Conservation (phyloP, 1,140 invertebrate genomes). For the Aphaenogaster rudis region DNA sequence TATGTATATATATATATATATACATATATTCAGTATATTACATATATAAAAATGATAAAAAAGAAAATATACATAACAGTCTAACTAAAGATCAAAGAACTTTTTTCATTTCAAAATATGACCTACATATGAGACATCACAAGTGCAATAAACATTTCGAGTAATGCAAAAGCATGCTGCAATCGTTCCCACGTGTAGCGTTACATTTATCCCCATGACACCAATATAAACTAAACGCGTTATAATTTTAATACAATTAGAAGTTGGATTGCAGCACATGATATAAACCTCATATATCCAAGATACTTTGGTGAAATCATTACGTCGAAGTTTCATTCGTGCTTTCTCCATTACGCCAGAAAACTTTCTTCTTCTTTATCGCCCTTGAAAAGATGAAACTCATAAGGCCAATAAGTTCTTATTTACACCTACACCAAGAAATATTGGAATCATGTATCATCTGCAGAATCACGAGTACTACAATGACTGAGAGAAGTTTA, state of each 20-base stretch:
- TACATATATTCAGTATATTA: not conserved
- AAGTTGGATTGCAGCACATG: conserved; percentile 11
- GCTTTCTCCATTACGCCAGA: not conserved
- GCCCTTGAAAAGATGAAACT: conserved; percentile 14
- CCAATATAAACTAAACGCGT: conserved; percentile 41
- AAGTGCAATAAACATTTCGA: conserved; percentile 11
- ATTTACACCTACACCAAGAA: conserved; percentile 1
- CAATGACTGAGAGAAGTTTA: conserved; percentile 6
- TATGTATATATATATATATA: not conserved
- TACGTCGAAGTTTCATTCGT: not conserved
- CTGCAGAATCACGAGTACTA: not conserved
- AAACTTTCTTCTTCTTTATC: conserved; percentile 5
- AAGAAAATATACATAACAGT: not conserved
- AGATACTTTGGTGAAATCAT: not conserved
- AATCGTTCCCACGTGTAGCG: not conserved
- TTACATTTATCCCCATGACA: conserved; percentile 11
- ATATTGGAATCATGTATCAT: not conserved
- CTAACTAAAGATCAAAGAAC: not conserved
- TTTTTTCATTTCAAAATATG: not conserved
- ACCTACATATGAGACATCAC: conserved; percentile 11
- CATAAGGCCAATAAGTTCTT: conserved; percentile 13
- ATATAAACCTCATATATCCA: not conserved
- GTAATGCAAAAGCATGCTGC: conserved; percentile 3
- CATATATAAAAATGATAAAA: not conserved
- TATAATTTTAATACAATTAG: conserved; percentile 38